These are phyloP conservation scores for Timema cristinae DNA, from an alignment of 2,888 invertebrate species.

Conservation along the genomic window DNA sequence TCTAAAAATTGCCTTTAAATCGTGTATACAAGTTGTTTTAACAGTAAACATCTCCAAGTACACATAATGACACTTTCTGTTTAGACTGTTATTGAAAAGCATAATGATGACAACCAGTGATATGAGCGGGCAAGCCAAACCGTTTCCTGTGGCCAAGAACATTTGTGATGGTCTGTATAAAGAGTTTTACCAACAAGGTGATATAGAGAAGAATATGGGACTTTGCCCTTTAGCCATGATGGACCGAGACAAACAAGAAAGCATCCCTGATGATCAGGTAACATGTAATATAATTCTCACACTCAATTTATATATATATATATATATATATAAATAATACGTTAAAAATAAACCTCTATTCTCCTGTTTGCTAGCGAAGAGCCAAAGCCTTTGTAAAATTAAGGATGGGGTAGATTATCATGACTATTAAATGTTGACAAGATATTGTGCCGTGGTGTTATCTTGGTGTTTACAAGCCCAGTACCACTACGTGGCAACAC, in stretches of 20 bases:
- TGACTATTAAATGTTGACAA: no score
- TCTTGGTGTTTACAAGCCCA: no score
- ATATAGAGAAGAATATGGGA: conserved; percentile 55
- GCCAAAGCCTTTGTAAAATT: no score
- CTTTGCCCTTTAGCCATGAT: conserved; percentile 58
- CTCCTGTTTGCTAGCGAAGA: no score
- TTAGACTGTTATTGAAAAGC: conserved; percentile 49
- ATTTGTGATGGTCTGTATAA: conserved; percentile 54
- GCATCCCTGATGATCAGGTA: conserved; percentile 57
- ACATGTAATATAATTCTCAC: no score
- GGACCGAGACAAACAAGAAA: conserved; percentile 55
- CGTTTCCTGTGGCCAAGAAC: conserved; percentile 52
- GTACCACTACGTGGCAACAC: no score
- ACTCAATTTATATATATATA: no score
- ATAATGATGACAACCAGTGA: conserved; percentile 59
- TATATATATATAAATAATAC: no score
- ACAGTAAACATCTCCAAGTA: neutral
- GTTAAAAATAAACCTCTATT: no score
- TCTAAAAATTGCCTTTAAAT: neutral
- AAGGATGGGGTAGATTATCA: no score
- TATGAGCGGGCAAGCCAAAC: conserved; percentile 57
- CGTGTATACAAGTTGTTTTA: neutral
- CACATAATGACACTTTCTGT: neutral
- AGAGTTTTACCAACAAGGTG: conserved; percentile 57
- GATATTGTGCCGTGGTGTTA: no score